These are phyloP conservation scores for Platycnemis pennipes DNA, from an alignment of 2,888 invertebrate species.

Conservation along the genomic window DNA sequence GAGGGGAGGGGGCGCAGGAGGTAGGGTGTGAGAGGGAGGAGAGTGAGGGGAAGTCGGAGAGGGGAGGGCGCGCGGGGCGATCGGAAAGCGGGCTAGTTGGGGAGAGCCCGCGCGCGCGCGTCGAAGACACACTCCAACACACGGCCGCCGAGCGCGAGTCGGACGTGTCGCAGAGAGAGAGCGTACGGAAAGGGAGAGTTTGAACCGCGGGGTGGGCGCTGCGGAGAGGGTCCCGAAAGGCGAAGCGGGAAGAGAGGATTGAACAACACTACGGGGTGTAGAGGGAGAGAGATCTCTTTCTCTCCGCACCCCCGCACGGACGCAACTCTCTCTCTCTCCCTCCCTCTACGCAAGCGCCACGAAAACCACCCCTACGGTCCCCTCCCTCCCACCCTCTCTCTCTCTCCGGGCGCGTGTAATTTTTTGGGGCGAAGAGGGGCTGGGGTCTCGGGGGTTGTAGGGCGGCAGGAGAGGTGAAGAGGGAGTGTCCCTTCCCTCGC, in stretches of 20 bases:
- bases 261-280: background rate
- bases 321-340: background rate
- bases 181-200: conserved; percentile 16
- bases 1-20: background rate
- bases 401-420: background rate
- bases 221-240: background rate
- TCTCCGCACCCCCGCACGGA: background rate
- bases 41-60: background rate
- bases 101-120: background rate
- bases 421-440: background rate
- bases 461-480: background rate
- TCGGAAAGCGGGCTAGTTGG: conserved; percentile 31
- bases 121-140: background rate
- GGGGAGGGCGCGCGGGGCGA: background rate
- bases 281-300: background rate
- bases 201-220: background rate
- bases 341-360: conserved; percentile 20
- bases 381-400: background rate
- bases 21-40: background rate
- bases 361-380: background rate
- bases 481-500: background rate
- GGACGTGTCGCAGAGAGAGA: background rate
- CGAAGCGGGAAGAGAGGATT: background rate
- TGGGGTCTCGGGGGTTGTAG: background rate
- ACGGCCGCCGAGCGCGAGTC: background rate